phyloP scores from a whole-genome alignment of 2,113 vertebrate species.

The Eidolon helvum region DNA sequence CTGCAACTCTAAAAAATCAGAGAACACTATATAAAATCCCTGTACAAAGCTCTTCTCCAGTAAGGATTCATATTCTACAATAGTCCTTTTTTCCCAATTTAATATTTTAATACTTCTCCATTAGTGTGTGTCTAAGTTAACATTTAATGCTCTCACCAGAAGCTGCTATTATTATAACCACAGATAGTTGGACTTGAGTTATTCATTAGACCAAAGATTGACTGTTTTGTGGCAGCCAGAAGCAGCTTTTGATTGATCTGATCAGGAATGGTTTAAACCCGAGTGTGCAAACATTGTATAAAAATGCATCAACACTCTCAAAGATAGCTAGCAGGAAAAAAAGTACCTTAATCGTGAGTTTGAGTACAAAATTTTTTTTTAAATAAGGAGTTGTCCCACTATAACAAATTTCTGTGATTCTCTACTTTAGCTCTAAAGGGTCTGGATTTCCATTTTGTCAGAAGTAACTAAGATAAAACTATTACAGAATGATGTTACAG shows the following conservation, averaged over 20 bases:
- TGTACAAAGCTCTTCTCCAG: neutral
- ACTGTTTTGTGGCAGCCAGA: neutral
- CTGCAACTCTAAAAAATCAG: conserved; percentile 9
- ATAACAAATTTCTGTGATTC: neutral
- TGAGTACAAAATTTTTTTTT: neutral
- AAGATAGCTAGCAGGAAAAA: neutral
- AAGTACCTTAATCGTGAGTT: neutral
- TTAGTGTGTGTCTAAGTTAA: neutral
- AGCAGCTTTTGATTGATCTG: neutral
- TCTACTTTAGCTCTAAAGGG: neutral
- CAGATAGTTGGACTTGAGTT: neutral
- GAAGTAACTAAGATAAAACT: neutral
- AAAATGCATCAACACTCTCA: neutral
- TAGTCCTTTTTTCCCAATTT: neutral
- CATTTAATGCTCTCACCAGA: neutral
- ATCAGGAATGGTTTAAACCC: neutral
- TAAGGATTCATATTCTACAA: neutral
- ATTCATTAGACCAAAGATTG: neutral
- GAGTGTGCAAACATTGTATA: neutral
- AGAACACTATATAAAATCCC: neutral
- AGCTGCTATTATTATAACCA: neutral
- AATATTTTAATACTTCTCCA: neutral
- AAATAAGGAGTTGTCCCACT: neutral
- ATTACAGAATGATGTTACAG: neutral
- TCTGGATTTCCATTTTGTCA: neutral